Evolutionary conservation across 2,888 invertebrate species (phyloP), one percentile per base, ranked within the genome.

Genomic region (Dendrolimus houi): DNA sequence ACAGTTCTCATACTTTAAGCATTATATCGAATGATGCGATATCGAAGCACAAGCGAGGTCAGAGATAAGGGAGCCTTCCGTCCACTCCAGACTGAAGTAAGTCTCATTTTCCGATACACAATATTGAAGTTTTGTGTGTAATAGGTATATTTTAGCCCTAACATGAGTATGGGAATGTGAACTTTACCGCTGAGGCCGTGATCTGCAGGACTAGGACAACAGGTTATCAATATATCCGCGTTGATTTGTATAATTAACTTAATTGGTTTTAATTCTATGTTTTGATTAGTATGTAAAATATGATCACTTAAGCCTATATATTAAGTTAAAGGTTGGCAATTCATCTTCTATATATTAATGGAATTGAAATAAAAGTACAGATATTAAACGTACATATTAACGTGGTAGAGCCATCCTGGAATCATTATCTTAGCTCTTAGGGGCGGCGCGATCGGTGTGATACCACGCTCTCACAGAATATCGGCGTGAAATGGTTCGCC

Each of bases 151-250:
- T 29, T 58, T 58, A 54, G 59, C 56, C 52, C 55, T 47, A 52
- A 58, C 52, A 62, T 60, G 62, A 65, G 62, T 55, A 61, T 60
- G 60, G 58, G 65, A 64, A 59, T 58, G 60, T 66, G 62, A 67
- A 58, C 62, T 52, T 55, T 60, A 66, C 66, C 62, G 62, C 9
- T 47, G 58, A 62, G 64, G 59, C 66, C 68, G 56, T 71, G 71
- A 71, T 69, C 66, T 65, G 54, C 58, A n/a, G 57, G 57, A 62
- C 62, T 65, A 64, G 61, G 64, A 61, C 59, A 58, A 57, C 58
- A 65, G 64, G 67, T 71, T 74, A 76, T 76, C 72, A 62, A 55
- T 52, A 60, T 59, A 64, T 66, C 59, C 60, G 61, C 57, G 60
- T 65, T 59, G 58, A 62, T 58, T 60, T 59, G 56, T 57, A 54